Evolutionary conservation across 1,140 invertebrate species (phyloP), one percentile per base, ranked within the genome.

Genomic region (Limonius californicus): DNA sequence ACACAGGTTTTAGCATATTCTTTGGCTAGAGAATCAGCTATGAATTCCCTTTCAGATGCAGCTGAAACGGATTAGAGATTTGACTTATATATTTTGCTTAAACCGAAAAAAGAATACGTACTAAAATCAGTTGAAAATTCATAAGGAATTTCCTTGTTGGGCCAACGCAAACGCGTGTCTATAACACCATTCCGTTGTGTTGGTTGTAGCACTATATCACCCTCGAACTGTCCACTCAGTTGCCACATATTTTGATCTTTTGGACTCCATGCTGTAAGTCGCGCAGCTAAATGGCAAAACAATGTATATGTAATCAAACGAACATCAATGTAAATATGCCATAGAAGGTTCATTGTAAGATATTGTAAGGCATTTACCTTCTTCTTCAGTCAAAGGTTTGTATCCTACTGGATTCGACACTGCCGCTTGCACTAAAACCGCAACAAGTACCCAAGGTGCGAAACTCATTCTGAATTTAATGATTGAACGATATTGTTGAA

Each of bases 121-220:
- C 35, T 39, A 14, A 12, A 61, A 11, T 16, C 21, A 15, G 62
- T 14, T 18, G 59, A 64, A 42, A 71, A 68, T 54, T 71, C 64
- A 58, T 70, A 72, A 72, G 9, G 79, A 75, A 0, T 80, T 70
- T 2, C 79, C 77, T 65, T 68, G 35, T 57, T 78, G 72, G 0
- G 74, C 78, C 7, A 80, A 6, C 62, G 21, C 11, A 47, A 58
- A 18, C 20, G 73, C 50, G 77, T 71, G 39, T 77, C 70, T 42
- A 81, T 77, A 23, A 78, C 2, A 18, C 68, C 1, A 74, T 70
- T 21, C 77, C 72, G 35, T 79, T 76, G 27, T 68, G 70, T 30
- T 68, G 69, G 15, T 76, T 77, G 2, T 9, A 83, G 59, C 6
- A 81, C 64, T 53, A 83, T 81, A 58, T 83, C 81, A 0, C 81